A percentile compares a stretch with the other conserved stretches of the same genome.
These are phyloP conservation scores for Poecilia wingei DNA, from an alignment of 2,797 vertebrate genomes.

Conservation along the genomic window DNA sequence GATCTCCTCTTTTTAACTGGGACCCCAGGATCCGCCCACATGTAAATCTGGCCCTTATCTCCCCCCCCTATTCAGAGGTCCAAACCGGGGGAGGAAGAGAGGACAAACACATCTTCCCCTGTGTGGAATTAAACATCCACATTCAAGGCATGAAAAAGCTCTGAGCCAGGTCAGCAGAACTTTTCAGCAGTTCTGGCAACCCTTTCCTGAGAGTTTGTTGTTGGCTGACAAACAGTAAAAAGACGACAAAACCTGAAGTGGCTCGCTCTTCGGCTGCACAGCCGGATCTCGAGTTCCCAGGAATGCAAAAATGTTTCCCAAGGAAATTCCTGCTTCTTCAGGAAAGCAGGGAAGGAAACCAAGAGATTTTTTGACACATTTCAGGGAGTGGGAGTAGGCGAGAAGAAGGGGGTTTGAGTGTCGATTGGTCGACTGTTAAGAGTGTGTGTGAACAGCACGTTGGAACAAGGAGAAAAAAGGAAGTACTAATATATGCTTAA, in stretches of 20 bases:
- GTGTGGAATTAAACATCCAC: slow-evolving; percentile 60
- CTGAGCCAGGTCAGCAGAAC: slow-evolving; percentile 53
- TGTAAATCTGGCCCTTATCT: slow-evolving; percentile 59
- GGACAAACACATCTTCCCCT: slow-evolving; percentile 56
- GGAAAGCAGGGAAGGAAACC: slow-evolving; percentile 75
- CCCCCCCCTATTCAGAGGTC: slow-evolving; percentile 47
- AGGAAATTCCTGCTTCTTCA: slow-evolving; percentile 77
- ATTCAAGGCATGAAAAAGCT: slow-evolving; percentile 44
- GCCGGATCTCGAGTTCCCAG: slow-evolving; percentile 55
- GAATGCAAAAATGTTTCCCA: slow-evolving; percentile 75
- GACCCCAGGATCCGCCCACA: slow-evolving; percentile 67
- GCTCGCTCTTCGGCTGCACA: slow-evolving; percentile 26
- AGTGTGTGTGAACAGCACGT: slow-evolving; percentile 47
- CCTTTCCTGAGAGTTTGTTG: slow-evolving; percentile 46
- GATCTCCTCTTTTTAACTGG: slow-evolving; percentile 50
- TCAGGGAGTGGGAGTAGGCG: slow-evolving; percentile 62
- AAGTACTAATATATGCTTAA: not conserved
- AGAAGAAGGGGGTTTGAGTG: slow-evolving; percentile 40
- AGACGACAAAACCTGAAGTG: slow-evolving; percentile 15
- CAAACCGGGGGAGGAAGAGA: slow-evolving; percentile 49
- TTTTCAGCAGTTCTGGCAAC: slow-evolving; percentile 33
- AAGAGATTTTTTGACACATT: slow-evolving; percentile 67
- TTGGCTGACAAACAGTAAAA: slow-evolving; percentile 57
- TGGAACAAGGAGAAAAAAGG: not conserved
- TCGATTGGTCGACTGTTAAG: slow-evolving; percentile 52